phyloP scores from a whole-genome alignment of 2,113 vertebrate species.

The Psittacula cyanocephala region DNA sequence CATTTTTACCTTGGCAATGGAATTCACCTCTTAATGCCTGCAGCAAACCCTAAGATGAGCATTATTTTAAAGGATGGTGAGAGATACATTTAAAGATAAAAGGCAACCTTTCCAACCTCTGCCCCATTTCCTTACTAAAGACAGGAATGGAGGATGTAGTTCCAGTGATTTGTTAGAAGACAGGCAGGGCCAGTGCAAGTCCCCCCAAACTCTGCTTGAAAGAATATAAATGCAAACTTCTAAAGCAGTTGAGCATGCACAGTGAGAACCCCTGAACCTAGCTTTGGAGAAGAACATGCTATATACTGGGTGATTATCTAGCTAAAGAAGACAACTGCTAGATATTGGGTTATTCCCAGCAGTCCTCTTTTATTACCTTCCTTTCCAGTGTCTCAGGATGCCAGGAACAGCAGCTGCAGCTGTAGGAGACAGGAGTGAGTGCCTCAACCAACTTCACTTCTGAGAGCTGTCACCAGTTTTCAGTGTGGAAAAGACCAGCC shows the following conservation, averaged over 20 bases:
- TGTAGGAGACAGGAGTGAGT: fast-evolving
- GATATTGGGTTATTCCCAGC: background rate
- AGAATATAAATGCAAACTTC: background rate
- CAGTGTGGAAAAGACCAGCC: background rate
- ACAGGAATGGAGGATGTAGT: background rate
- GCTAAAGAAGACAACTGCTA: background rate
- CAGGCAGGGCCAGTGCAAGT: background rate
- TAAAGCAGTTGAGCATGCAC: background rate
- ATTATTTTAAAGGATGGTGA: background rate
- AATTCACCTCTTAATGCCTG: background rate
- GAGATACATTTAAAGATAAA: background rate
- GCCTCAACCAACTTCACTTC: background rate
- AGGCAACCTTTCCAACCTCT: background rate
- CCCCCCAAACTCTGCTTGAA: background rate
- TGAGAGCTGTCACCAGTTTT: background rate
- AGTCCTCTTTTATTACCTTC: background rate
- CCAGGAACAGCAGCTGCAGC: background rate
- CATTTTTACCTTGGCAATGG: background rate
- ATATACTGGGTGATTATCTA: background rate
- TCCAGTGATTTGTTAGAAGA: background rate
- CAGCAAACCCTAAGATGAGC: background rate
- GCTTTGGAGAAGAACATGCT: background rate
- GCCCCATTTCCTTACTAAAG: background rate
- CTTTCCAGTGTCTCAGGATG: background rate
- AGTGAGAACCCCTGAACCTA: background rate